phyloP scores from a whole-genome alignment of 1,140 invertebrate species.

The Panagrolaimus sp. region DNA sequence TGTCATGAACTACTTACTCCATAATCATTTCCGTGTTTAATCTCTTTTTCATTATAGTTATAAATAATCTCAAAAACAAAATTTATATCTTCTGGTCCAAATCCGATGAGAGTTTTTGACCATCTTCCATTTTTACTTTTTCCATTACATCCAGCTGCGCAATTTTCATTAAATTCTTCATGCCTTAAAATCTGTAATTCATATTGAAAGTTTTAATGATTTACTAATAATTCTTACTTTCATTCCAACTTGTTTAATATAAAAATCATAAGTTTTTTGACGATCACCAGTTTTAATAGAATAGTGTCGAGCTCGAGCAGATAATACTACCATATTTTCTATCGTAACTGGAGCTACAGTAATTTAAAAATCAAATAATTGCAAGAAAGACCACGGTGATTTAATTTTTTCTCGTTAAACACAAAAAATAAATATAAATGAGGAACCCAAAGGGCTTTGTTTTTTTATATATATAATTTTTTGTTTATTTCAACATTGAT shows the following conservation, averaged over 20 bases:
- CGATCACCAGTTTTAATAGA: conserved; percentile 62
- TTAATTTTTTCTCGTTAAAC: too few species aligned
- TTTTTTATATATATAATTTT: too few species aligned
- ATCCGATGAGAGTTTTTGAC: conserved; percentile 99
- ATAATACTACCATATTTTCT: too few species aligned
- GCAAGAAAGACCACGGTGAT: too few species aligned
- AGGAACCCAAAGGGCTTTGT: too few species aligned
- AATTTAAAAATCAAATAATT: too few species aligned
- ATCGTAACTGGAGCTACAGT: too few species aligned
- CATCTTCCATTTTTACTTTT: conserved; percentile 69
- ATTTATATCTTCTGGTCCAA: conserved; percentile 85
- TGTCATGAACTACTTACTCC: too few species aligned
- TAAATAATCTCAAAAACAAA: conserved; percentile 96
- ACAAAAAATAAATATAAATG: too few species aligned
- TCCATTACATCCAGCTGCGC: conserved; percentile 90
- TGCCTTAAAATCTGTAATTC: conserved; percentile 75
- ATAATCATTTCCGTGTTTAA: conserved; percentile 83
- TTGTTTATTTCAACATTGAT: too few species aligned
- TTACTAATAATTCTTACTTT: conserved; percentile 66
- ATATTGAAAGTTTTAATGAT: neutral
- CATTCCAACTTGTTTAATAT: conserved; percentile 82
- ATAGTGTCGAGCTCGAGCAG: too few species aligned
- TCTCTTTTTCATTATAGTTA: conserved; percentile 83
- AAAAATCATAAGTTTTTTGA: conserved; percentile 76
- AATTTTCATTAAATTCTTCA: conserved; percentile 92